Base-by-base conservation (phyloP, 53 echinoderm and acorn worm genomes). In the Holothuria leucospilota region DNA sequence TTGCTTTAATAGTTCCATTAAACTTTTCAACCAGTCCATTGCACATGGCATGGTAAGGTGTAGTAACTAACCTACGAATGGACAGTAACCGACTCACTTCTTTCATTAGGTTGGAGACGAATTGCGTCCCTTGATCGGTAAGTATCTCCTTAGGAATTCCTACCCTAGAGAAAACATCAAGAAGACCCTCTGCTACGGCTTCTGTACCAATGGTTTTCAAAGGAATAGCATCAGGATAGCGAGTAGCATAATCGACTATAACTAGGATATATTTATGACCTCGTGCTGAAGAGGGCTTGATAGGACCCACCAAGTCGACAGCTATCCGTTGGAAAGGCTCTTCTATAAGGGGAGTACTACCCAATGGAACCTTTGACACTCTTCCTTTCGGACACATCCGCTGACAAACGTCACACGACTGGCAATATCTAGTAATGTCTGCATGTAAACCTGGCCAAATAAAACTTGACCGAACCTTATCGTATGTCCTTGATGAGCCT, bases 21-120 rank as follows among this genome's bases (percentile, higher is more conserved):
- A 59, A 89, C 2, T 78, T 14, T 52, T 89, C 85, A 16, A n/a
- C n/a, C n/a, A n/a, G n/a, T n/a, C n/a, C n/a, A n/a, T n/a, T n/a
- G n/a, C n/a, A n/a, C n/a, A n/a, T n/a, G n/a, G n/a, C 71, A 59
- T 89, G 85, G 49, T 85, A 89, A 6, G 89, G 85, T 2, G 85
- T 65, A 9, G 85, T 85, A n/a, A 34, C 53, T 23, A 89, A 5
- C 25, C 58, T 42, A 24, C 46, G 23, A 26, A 88, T 69, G 30
- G 88, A 88, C 23, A 87, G 63, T 42, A 88, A 39, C 13, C 88
- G 52, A 69, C 71, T 87, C n/a, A 82, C 46, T 42, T 88, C 60
- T 69, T 82, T 56, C 69, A 82, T 82, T 13, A 88, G 59, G 21
- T 59, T 82, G 9, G 88, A 82, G 5, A 52, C 82, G 20, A 88